Percentiles rank a stretch among this genome's conserved stretches.
Evolutionary conservation across 92 coral and sea anemone genomes (phyloP).

Genomic region (Palythoa grandis): DNA sequence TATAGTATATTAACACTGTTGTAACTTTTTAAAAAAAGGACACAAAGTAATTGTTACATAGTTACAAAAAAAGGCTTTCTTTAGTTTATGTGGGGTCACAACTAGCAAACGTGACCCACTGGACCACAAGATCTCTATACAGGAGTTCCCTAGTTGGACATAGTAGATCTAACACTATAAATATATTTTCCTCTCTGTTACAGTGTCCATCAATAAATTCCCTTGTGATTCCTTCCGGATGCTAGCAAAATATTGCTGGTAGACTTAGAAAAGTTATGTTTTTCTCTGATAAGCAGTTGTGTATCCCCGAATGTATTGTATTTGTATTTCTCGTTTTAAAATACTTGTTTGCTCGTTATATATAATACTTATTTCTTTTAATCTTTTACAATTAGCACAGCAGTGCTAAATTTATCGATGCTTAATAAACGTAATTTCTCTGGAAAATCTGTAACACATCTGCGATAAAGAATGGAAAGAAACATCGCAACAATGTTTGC

Average conservation of each 20-base stretch:
- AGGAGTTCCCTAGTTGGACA: conserved; percentile 17
- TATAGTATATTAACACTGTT: conserved; percentile 10
- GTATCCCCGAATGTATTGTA: not conserved
- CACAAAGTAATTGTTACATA: not conserved
- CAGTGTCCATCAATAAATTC: conserved; percentile 28
- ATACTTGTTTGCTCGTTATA: conserved; percentile 26
- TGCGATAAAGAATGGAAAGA: conserved; percentile 29
- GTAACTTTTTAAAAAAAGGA: not conserved
- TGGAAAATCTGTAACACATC: conserved; percentile 15
- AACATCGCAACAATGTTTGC: conserved; percentile 37
- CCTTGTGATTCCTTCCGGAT: conserved; percentile 11
- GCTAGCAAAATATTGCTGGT: not conserved
- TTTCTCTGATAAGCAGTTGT: not conserved
- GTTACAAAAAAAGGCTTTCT: conserved; percentile 11
- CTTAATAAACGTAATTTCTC: not conserved
- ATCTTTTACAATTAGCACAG: not conserved
- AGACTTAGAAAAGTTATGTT: not conserved
- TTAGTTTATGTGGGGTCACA: conserved; percentile 28
- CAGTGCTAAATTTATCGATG: not conserved
- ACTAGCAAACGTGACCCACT: conserved; percentile 27
- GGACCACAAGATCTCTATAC: conserved; percentile 16
- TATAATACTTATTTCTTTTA: conserved; percentile 28
- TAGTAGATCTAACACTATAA: conserved; percentile 3
- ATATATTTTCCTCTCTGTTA: conserved; percentile 23
- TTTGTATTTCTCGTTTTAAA: conserved; percentile 24